A percentile compares a stretch with the other conserved stretches of the same genome.
Conservation (phyloP, 2,113 vertebrate species). For the Aythya baeri region DNA sequence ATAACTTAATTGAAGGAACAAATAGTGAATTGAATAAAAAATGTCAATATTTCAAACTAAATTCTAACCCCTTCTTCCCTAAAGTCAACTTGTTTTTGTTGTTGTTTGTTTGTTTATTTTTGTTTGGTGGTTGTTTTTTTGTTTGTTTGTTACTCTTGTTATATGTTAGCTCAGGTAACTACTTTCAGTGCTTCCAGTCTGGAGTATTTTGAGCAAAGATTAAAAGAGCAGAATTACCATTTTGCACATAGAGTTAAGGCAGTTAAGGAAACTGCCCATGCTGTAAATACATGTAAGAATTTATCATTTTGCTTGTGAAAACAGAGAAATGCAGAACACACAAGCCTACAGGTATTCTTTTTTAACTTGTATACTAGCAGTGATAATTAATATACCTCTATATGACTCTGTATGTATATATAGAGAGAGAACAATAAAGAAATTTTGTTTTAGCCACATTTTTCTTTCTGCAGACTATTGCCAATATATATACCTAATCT, state of each 20-base stretch:
- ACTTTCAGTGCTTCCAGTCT: neutral
- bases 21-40: neutral
- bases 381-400: neutral
- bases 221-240: neutral
- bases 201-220: neutral
- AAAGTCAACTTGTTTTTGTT: neutral
- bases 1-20: neutral
- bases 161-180: neutral
- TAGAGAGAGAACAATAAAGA: neutral
- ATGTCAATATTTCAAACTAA: neutral
- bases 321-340: neutral
- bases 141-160: neutral
- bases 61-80: neutral
- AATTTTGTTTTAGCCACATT: neutral
- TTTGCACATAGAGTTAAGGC: neutral
- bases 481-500: accelerated
- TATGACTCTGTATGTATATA: neutral
- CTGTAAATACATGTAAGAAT: neutral
- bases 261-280: neutral
- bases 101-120: neutral
- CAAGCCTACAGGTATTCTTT: neutral
- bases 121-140: neutral
- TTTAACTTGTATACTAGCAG: neutral
- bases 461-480: neutral
- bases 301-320: neutral